Base-by-base conservation (phyloP, 2,113 vertebrate genomes). In the Rhinoptilus africanus region DNA sequence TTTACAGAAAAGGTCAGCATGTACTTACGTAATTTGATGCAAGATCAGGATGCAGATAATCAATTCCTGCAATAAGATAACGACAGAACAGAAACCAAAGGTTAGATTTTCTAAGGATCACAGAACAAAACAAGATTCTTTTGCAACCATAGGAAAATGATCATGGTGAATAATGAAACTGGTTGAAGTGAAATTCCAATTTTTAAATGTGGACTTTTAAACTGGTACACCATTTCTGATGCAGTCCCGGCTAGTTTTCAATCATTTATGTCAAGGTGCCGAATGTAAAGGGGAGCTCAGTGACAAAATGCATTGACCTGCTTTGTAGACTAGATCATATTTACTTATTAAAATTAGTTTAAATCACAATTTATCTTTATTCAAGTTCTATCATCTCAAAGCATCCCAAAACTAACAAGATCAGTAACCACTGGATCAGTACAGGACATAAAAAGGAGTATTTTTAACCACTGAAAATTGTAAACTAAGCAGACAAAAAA, bases 1-100 rank as follows among this genome's bases (percentile, higher is more conserved):
- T 67, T 93, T 60, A 78, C 60, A 89, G 75, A 53, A 88, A 89
- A 96, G 57, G 77, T 85, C 78, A 78, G 47, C 57, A 56, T 88
- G 67, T 98, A 99, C 99, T 99, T 98, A 99, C 99, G 3, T 99
- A 99, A 97, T 99, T 99, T 37, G 99, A 98, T 95, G 99, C 99
- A 92, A 99, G 98, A 97, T 99, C 99, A 51, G 99, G 99, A 97
- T 99, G 99, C 53, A 99, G 98, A 96, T 99, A 99, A 97, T 99
- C 99, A 74, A 99, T 99, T 85, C 99, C 99, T 99, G 98, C 85
- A 98, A 97, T 88, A 81, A 98, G 82, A 97, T 24, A 97, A 97
- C 16, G 77, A 95, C 66, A 98, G 78, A 90, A 95, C 9, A 97
- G 68, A 94, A 98, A 87, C 3, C 34, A 77, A 91, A 94, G 74